Base-by-base conservation (phyloP, 2,797 vertebrate genomes). In the Scolopax rusticola region DNA sequence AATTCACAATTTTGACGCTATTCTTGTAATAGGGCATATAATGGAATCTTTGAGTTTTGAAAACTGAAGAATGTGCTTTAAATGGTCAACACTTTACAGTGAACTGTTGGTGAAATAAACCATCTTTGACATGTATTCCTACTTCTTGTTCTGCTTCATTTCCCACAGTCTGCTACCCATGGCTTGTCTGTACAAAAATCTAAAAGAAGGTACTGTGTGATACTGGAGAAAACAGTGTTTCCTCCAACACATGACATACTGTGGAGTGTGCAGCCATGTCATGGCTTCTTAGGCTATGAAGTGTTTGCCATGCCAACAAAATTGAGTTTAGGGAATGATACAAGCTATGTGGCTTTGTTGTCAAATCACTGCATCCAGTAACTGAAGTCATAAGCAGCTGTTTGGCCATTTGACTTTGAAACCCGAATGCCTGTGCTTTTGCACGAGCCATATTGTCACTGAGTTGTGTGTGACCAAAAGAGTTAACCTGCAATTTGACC, bases 51-150 rank as follows among this genome's bases (percentile, higher is more conserved):
- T 83, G 38, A 68, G 24, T 86, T 87, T 60, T 94, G 53, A 71
- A 91, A 76, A 80, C 38, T 60, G 28, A 90, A 86, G 76, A 75
- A 90, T 78, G 85, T 87, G 14, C 36, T 90, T 89, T 84, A 92
- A 93, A 56, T 83, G 17, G 32, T 92, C 71, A 89, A 70, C 32
- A 16, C 45, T 95, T 91, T 51, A 36, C 15, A 50, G 45, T 69
- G 77, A 86, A 76, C 24, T 65, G 11, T 88, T 90, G 54, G 30
- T 81, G 47, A 90, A 91, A 73, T 73, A 86, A 86, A 60, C 78
- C 0, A 69, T 69, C 47, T 78, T 57, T 84, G 74, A 71, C 59
- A 7, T 50, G 9, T 78, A 19, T 71, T 95, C 27, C 81, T 90
- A 1, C 9, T 84, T 51, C n/a, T 83, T 75, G 21, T 38, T 11